Base-by-base conservation (phyloP, 2,888 invertebrate genomes). In the Eugnorisma glareosa region DNA sequence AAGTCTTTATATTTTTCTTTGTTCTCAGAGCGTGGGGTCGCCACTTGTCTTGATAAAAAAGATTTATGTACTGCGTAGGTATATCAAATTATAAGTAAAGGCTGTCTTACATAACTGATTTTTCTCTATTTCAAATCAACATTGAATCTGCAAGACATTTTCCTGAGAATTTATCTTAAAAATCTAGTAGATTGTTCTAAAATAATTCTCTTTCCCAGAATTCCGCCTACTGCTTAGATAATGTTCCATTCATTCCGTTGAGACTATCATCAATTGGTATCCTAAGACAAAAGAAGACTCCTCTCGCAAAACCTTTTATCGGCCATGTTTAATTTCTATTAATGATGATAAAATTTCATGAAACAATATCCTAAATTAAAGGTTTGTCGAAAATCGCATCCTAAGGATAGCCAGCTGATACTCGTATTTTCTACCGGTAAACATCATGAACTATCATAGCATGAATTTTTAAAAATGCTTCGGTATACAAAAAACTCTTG, bases 301-400 rank as follows among this genome's bases (percentile, higher is more conserved):
- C 15, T 67, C 48, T 70, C 10, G 15, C 57, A 54, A 71, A 71
- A 37, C 21, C 35, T 54, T 70, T 64, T 63, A 51, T 48, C 15
- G 18, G 8, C 18, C 24, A 21, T 28, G 15, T 4, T 59, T 67
- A 18, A 24, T 59, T 40, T 72, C 37, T 43, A 64, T 31, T 40
- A 40, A 15, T 21, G 35, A 28, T 13, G 37, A 66, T 73, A 59
- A 51, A 63, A 63, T 70, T 73, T 57, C 48, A 68, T 59, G 57
- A 24, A 18, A 13, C 24, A 10, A 5, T 61, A 43, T 48, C 18
- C 28, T 45, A 45, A 28, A 10, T 6, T 15, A 59, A 73, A 66
- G 7, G 15, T 3, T 35, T 15, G 59, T 61, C 21, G 0, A 37
- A 28, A 54, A 15, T 10, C 24, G 18, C 18, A 45, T 28, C 40